These are phyloP conservation scores for Cremastinae sp. DNA, from an alignment of 2,888 invertebrate species.

Conservation along the genomic window DNA sequence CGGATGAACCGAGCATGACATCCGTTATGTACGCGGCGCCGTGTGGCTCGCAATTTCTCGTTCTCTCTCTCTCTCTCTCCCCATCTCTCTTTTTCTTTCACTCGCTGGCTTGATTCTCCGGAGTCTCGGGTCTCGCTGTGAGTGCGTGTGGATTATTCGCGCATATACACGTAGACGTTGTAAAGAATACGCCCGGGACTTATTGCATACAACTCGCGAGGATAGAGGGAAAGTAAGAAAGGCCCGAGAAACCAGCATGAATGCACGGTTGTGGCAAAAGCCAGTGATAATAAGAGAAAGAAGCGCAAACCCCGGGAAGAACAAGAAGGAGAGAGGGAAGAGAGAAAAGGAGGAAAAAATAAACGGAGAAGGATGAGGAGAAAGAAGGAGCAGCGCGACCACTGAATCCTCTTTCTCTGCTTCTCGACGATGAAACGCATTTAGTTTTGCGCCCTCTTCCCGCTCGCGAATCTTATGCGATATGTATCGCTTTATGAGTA, in stretches of 20 bases:
- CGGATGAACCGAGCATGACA: conserved; percentile 63
- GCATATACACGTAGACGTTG: conserved; percentile 30
- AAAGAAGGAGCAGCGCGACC: conserved; percentile 32
- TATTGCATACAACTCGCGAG: conserved; percentile 34
- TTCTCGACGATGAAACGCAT: conserved; percentile 59
- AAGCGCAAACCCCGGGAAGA: conserved; percentile 2
- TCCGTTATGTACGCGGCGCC: conserved; percentile 64
- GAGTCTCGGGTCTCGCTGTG: conserved; percentile 28
- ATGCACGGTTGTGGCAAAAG: conserved; percentile 41
- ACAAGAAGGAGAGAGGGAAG: conserved; percentile 18
- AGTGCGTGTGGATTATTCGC: conserved; percentile 56
- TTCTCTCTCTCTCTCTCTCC: conserved; percentile 23
- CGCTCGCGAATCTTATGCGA: conserved; percentile 68
- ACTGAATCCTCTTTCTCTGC: conserved; percentile 49
- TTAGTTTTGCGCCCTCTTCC: conserved; percentile 62
- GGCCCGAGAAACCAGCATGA: conserved; percentile 53
- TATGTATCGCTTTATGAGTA: conserved; percentile 75
- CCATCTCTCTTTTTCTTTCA: conserved; percentile 43
- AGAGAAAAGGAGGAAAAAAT: conserved; percentile 24
- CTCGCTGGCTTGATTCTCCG: conserved; percentile 37
- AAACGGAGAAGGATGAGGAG: conserved; percentile 24
- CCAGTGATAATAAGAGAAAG: conserved; percentile 26
- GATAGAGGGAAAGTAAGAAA: conserved; percentile 50
- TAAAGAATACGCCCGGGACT: conserved; percentile 48
- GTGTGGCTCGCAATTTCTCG: conserved; percentile 53